Conservation (phyloP, 2,888 invertebrate species). For the Trilocha varians region DNA sequence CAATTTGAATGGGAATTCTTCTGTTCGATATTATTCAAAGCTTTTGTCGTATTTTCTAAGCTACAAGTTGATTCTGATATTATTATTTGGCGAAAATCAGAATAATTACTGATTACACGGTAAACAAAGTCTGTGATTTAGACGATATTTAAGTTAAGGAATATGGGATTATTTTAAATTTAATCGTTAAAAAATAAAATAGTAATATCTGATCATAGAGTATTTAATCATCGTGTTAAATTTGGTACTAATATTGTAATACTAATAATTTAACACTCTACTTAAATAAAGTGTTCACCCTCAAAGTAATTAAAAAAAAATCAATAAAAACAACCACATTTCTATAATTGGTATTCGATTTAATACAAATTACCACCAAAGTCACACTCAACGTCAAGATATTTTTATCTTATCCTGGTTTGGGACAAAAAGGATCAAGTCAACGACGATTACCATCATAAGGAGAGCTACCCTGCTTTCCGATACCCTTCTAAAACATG, state of each 20-base stretch:
- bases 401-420: conserved; percentile 67
- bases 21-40: background rate
- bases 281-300: too few relatives aligned
- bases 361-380: conserved; percentile 33
- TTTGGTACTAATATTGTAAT: too few relatives aligned
- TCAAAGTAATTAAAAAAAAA: background rate
- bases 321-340: background rate
- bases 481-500: conserved; percentile 12
- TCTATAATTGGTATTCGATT: conserved; percentile 11
- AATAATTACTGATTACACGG: too few relatives aligned
- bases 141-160: too few relatives aligned
- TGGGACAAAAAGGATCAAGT: conserved; percentile 54
- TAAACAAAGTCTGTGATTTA: too few relatives aligned
- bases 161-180: too few relatives aligned
- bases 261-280: too few relatives aligned
- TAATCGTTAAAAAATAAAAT: too few relatives aligned
- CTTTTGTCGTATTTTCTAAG: background rate
- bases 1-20: background rate
- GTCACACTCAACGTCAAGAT: conserved; percentile 44
- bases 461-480: conserved; percentile 25
- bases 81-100: too few relatives aligned
- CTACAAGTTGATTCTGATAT: background rate
- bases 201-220: too few relatives aligned
- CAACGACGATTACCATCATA: conserved; percentile 35
- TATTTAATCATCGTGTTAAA: too few relatives aligned